Evolutionary conservation across 1,140 invertebrate species (phyloP).

Genomic region (Papilio aristodemus): DNA sequence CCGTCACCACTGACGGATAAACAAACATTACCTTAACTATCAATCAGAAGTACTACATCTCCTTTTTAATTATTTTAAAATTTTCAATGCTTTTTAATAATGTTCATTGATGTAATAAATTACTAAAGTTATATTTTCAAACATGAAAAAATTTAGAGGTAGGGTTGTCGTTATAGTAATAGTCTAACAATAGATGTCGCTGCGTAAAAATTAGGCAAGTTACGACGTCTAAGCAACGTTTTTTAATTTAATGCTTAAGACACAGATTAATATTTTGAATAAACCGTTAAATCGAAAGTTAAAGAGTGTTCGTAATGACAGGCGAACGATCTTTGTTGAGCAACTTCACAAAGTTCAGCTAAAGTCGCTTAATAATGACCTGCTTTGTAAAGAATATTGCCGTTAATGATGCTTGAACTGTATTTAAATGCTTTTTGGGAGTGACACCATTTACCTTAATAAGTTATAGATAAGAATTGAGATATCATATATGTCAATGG

Average conservation of each 20-base stretch:
- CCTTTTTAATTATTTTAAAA: no score
- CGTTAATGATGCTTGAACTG: constrained; percentile 24
- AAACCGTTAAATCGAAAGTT: constrained; percentile 42
- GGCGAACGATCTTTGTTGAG: constrained; percentile 46
- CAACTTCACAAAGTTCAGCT: constrained; percentile 34
- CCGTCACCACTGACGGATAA: constrained; percentile 87
- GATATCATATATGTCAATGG: background rate
- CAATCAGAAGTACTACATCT: no score
- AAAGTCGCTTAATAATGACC: constrained; percentile 38
- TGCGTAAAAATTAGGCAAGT: no score
- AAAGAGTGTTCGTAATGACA: constrained; percentile 40
- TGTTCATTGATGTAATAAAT: no score
- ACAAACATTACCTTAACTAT: background rate
- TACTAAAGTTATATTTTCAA: no score
- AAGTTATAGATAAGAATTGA: background rate
- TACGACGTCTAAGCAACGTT: no score
- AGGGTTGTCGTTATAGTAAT: no score
- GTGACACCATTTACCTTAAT: background rate
- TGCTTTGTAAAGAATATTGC: constrained; percentile 37
- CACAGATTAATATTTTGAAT: constrained; percentile 49
- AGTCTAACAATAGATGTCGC: no score
- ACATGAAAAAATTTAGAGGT: no score
- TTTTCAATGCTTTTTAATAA: no score
- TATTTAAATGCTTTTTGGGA: no score
- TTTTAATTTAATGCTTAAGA: background rate